These are phyloP conservation scores for Anguilla obscura DNA, from an alignment of 2,797 vertebrate genomes.

Conservation along the genomic window DNA sequence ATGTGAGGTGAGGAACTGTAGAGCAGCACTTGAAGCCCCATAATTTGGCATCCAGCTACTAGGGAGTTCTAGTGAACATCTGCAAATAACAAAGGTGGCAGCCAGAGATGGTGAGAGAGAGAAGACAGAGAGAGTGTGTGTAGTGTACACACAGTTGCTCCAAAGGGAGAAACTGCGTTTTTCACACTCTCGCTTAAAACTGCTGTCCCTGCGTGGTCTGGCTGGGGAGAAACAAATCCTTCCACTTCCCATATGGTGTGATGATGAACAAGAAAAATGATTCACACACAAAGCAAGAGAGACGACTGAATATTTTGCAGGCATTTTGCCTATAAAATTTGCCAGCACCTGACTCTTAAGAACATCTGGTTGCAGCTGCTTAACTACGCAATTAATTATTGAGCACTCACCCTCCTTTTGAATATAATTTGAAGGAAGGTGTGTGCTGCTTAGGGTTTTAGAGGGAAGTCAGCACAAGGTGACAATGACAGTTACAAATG, in stretches of 20 bases:
- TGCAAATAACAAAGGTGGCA: conserved; percentile 77
- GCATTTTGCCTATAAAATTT: conserved; percentile 75
- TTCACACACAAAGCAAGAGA: conserved; percentile 75
- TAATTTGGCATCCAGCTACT: too few species aligned
- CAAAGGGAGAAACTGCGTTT: neutral
- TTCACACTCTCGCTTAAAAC: neutral
- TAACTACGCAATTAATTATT: conserved; percentile 73
- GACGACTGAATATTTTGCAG: conserved; percentile 79
- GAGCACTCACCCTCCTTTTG: conserved; percentile 57
- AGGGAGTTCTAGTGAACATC: too few species aligned
- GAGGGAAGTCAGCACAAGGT: neutral
- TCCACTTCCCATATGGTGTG: conserved; percentile 53
- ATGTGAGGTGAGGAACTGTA: neutral
- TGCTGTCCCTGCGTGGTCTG: neutral
- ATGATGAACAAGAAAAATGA: conserved; percentile 76
- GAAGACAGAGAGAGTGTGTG: conserved; percentile 39
- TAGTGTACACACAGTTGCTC: too few species aligned
- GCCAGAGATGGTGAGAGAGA: conserved; percentile 53
- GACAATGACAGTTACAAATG: neutral
- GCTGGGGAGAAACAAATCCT: neutral
- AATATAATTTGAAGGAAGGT: conserved; percentile 37
- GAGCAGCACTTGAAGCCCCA: conserved; percentile 61
- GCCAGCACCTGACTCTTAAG: conserved; percentile 73
- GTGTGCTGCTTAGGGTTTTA: neutral
- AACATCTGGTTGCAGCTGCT: conserved; percentile 76